Evolutionary conservation across 2,113 vertebrate genomes (phyloP).

Genomic region (Octodon degus): DNA sequence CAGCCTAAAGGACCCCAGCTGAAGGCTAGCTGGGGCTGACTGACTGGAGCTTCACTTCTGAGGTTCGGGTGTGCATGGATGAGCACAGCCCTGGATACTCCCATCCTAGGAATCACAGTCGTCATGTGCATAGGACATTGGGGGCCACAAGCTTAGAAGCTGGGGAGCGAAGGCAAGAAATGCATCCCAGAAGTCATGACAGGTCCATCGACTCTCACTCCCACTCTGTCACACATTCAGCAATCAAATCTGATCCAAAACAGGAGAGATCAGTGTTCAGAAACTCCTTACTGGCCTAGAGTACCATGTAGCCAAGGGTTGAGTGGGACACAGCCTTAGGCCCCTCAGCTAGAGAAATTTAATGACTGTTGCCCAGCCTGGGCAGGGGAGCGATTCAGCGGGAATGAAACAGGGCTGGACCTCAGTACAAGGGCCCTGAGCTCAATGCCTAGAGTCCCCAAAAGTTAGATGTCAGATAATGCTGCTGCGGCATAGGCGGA

Average conservation of each 20-base stretch:
- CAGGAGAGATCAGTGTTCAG: constrained; percentile 26
- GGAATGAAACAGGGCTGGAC: not conserved
- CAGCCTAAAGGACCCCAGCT: not conserved
- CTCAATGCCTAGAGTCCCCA: not conserved
- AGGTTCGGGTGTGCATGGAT: not conserved
- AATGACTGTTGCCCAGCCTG: not conserved
- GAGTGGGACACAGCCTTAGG: not conserved
- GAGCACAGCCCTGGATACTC: not conserved
- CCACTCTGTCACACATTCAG: not conserved
- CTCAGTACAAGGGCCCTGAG: not conserved
- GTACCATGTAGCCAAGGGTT: not conserved
- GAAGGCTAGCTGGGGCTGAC: not conserved
- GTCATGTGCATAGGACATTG: not conserved
- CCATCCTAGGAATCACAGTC: not conserved
- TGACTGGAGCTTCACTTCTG: not conserved
- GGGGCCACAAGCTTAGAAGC: not conserved
- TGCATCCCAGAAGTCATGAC: not conserved
- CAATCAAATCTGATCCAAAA: not conserved
- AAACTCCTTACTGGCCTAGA: not conserved
- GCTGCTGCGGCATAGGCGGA: not conserved
- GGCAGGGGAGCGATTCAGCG: not conserved
- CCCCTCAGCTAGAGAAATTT: not conserved
- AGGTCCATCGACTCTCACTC: too few species aligned
- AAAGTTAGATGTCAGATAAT: not conserved
- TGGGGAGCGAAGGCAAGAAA: not conserved